These are phyloP conservation scores for Zele albiditarsus DNA, from an alignment of 2,888 invertebrate genomes.

Conservation along the genomic window DNA sequence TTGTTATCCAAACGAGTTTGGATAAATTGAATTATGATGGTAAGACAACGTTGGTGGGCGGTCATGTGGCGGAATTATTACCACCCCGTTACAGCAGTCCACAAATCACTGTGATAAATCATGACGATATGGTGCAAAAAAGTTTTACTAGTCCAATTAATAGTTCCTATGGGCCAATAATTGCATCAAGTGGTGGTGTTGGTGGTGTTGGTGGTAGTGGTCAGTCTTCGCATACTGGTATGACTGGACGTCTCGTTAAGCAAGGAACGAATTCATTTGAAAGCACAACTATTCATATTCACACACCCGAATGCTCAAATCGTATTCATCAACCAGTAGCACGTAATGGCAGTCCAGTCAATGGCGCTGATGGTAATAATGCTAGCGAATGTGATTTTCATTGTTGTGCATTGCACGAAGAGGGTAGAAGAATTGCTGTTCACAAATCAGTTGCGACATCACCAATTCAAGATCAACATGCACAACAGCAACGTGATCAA, in stretches of 20 bases:
- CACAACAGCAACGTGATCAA: conserved; percentile 64
- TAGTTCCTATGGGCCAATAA: conserved; percentile 67
- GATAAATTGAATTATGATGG: conserved; percentile 76
- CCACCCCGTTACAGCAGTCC: conserved; percentile 79
- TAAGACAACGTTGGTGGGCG: conserved; percentile 54
- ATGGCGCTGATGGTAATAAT: conserved; percentile 75
- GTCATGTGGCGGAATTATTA: conserved; percentile 75
- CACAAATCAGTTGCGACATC: conserved; percentile 95
- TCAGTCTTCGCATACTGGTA: conserved; percentile 51
- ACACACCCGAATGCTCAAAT: conserved; percentile 86
- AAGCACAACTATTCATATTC: conserved; percentile 84
- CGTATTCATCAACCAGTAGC: conserved; percentile 81
- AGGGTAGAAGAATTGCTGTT: conserved; percentile 91
- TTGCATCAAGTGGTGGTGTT: conserved; percentile 58
- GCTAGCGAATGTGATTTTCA: conserved; percentile 92
- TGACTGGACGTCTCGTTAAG: conserved; percentile 73
- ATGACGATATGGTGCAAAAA: conserved; percentile 83
- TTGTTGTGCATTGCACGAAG: conserved; percentile 95
- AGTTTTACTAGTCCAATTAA: conserved; percentile 70
- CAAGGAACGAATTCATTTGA: conserved; percentile 79
- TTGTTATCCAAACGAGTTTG: conserved; percentile 84
- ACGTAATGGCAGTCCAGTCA: conserved; percentile 79
- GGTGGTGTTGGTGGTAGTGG: conserved; percentile 63
- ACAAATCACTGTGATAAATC: conserved; percentile 95
- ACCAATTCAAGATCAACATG: conserved; percentile 85